Conservation (phyloP, 1,140 invertebrate species). For the Cotesia glomerata region DNA sequence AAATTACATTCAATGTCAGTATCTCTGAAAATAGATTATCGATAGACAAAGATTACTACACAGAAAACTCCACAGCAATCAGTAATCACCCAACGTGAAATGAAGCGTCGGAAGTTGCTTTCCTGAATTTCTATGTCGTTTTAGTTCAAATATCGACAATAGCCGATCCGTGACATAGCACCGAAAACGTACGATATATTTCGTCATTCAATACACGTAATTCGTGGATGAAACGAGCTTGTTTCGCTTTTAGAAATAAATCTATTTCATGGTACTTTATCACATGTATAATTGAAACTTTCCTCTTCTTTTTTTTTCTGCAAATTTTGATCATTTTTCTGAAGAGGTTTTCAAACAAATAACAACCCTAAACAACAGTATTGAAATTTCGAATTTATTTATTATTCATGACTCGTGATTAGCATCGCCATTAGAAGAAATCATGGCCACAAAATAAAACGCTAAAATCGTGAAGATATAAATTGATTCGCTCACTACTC, state of each 20-base stretch:
- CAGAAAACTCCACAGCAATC: constrained; percentile 8
- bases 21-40: neutral
- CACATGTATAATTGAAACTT: neutral
- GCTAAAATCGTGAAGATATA: neutral
- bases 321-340: neutral
- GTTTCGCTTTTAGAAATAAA: constrained; percentile 5
- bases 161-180: constrained; percentile 18
- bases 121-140: constrained; percentile 22
- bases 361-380: neutral
- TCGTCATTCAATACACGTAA: constrained; percentile 24
- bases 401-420: too few species aligned
- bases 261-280: neutral
- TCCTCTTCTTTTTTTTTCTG: neutral
- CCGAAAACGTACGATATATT: neutral
- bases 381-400: too few species aligned
- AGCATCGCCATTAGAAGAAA: neutral
- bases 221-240: constrained; percentile 14
- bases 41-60: neutral
- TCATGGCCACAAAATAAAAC: neutral
- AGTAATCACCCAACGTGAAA: constrained; percentile 27
- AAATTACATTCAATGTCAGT: too few species aligned
- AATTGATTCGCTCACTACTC: constrained; percentile 40
- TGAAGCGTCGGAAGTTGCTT: constrained; percentile 24
- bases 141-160: constrained; percentile 1
- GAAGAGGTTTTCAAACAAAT: neutral